Percentiles rank a stretch among this genome's conserved stretches.
phyloP scores from a whole-genome alignment of 2,113 vertebrate genomes.

The Cyprinodon brontotheroides region DNA sequence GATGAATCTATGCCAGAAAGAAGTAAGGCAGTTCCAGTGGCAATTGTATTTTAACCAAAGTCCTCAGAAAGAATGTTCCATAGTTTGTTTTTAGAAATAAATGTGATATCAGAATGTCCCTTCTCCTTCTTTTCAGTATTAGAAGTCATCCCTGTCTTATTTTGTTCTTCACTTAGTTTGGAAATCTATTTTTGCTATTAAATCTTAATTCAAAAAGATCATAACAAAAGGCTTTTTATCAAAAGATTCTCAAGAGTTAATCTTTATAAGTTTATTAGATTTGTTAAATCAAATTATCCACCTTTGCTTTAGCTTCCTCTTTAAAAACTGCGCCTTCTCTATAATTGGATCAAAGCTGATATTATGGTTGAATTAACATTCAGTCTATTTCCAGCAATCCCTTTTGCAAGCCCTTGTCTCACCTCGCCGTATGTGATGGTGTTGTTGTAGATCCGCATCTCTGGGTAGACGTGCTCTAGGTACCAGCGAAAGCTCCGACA shows the following conservation, averaged over 20 bases:
- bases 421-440: conserved; percentile 99
- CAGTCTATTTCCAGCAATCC: conserved; percentile 9
- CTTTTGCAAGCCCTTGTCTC: conserved; percentile 39
- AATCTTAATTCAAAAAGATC: neutral
- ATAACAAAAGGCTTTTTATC: neutral
- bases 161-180: neutral
- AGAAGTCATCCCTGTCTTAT: no score
- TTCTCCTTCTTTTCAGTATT: no score
- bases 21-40: no score
- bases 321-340: neutral
- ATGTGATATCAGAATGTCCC: neutral
- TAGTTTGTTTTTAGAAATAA: neutral
- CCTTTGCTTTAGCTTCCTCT: conserved; percentile 18
- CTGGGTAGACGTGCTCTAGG: conserved; percentile 95
- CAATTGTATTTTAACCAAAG: neutral
- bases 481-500: conserved; percentile 98
- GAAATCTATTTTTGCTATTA: neutral
- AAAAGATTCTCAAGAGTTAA: neutral
- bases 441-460: conserved; percentile 97
- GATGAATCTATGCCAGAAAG: neutral
- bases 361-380: neutral
- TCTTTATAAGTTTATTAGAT: neutral
- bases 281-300: conserved; percentile 13
- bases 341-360: conserved; percentile 18
- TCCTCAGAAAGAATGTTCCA: neutral